Percentiles rank a stretch among this genome's conserved stretches.
These are phyloP conservation scores for Podarcis raffonei DNA, from an alignment of 2,113 vertebrate species.

Conservation along the genomic window DNA sequence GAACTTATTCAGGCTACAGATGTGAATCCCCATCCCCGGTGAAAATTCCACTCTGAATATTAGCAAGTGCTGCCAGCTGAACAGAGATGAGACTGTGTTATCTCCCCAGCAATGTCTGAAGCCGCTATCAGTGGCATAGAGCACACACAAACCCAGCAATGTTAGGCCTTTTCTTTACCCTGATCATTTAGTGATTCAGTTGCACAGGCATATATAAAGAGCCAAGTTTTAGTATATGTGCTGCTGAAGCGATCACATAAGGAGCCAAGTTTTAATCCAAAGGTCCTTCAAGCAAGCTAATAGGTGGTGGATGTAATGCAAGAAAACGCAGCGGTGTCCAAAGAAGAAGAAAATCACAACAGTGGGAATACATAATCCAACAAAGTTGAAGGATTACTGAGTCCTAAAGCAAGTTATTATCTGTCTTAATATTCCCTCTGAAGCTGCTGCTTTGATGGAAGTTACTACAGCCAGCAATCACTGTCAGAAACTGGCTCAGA, in stretches of 20 bases:
- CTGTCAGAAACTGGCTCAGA: not conserved
- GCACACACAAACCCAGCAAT: not conserved
- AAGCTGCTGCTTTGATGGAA: not conserved
- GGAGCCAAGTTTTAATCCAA: not conserved
- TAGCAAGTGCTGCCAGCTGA: not conserved
- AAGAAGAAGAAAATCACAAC: not conserved
- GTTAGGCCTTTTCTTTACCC: not conserved
- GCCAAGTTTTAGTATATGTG: not conserved
- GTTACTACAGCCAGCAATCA: not conserved
- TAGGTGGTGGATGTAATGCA: not conserved
- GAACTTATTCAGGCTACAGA: conserved; percentile 3
- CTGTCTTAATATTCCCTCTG: not conserved
- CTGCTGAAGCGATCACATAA: too few species aligned
- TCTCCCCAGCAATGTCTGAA: too few species aligned
- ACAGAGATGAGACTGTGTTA: not conserved
- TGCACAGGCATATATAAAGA: not conserved
- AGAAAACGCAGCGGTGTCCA: not conserved
- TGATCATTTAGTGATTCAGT: not conserved
- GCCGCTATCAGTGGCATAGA: not conserved
- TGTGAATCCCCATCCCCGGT: not conserved
- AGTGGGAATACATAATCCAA: not conserved
- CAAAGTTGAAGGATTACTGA: not conserved
- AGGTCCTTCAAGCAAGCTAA: not conserved
- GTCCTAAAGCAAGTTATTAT: not conserved
- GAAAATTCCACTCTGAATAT: not conserved